These are phyloP conservation scores for Acanthurus tractus DNA, from an alignment of 2,797 vertebrate species.

Conservation along the genomic window DNA sequence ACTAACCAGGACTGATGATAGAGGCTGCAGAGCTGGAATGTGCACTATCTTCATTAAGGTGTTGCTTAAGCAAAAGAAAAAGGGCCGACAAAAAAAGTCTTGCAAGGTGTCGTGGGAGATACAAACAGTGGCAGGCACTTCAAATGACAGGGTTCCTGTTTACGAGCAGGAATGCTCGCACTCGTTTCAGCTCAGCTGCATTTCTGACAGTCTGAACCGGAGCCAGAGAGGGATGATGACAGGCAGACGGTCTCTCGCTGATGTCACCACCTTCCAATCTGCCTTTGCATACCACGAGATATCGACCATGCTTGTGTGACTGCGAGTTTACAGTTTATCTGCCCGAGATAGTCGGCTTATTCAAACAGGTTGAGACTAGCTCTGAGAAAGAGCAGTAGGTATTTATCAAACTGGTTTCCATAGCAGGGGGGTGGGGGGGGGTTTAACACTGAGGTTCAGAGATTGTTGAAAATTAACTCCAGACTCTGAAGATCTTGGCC, in stretches of 20 bases:
- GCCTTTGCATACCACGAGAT: constrained; percentile 71
- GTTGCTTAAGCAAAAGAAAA: constrained; percentile 18
- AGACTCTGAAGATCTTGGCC: constrained; percentile 20
- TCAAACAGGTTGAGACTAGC: constrained; percentile 63
- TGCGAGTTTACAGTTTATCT: constrained; percentile 69
- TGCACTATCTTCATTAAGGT: neutral
- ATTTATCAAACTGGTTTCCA: constrained; percentile 55
- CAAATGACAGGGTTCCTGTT: constrained; percentile 66
- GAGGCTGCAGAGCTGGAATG: constrained; percentile 50
- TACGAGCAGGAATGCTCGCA: constrained; percentile 61
- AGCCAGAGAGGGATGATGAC: constrained; percentile 76
- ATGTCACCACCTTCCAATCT: constrained; percentile 76
- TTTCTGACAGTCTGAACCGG: constrained; percentile 70
- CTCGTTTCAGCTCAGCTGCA: constrained; percentile 61
- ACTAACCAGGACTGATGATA: constrained; percentile 28
- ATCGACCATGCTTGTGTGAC: constrained; percentile 75
- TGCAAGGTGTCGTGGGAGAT: constrained; percentile 54
- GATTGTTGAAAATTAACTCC: constrained; percentile 58
- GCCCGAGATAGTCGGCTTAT: constrained; percentile 54
- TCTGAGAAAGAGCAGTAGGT: constrained; percentile 25
- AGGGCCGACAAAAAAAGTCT: constrained; percentile 8
- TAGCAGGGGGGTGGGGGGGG: neutral
- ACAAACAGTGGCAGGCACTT: constrained; percentile 49
- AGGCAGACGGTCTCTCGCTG: constrained; percentile 67
- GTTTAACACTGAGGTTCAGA: constrained; percentile 27